These are phyloP conservation scores for Ploceus nigricollis DNA, from an alignment of 2,113 vertebrate species.

Conservation along the genomic window DNA sequence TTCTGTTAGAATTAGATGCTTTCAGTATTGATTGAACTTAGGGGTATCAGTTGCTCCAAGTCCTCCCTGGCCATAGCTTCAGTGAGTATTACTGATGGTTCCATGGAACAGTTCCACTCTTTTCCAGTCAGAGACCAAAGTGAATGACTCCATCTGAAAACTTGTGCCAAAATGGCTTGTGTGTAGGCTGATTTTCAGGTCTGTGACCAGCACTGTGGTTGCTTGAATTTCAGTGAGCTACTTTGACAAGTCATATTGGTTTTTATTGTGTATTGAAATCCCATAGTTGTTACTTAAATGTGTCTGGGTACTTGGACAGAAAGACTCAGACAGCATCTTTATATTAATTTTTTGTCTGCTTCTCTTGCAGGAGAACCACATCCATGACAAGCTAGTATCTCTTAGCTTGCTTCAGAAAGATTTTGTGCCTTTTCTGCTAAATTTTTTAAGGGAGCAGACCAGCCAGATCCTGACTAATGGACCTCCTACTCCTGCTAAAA, in stretches of 20 bases:
- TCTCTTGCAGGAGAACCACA: slow-evolving; percentile 65
- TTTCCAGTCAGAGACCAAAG: background rate
- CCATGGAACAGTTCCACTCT: background rate
- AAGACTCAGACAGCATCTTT: background rate
- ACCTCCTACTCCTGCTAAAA: slow-evolving; percentile 90
- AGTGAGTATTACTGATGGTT: background rate
- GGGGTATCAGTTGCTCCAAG: background rate
- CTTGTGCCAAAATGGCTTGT: background rate
- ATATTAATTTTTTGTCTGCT: background rate
- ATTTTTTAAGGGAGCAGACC: slow-evolving; percentile 94
- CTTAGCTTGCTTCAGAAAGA: slow-evolving; percentile 82
- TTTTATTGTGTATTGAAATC: background rate
- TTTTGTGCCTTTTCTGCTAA: slow-evolving; percentile 92
- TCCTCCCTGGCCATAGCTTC: background rate
- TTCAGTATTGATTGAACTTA: background rate
- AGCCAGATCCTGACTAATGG: slow-evolving; percentile 88
- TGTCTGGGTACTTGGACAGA: background rate
- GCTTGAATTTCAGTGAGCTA: background rate
- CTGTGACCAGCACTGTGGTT: background rate
- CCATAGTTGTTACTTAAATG: background rate
- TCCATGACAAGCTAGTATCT: slow-evolving; percentile 52
- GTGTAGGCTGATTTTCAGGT: background rate
- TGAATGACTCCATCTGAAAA: background rate
- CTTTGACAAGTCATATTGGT: background rate
- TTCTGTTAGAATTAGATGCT: background rate